Percentiles rank a stretch among this genome's conserved stretches.
These are phyloP conservation scores for Callipepla squamata DNA, from an alignment of 2,113 vertebrate species.

Conservation along the genomic window DNA sequence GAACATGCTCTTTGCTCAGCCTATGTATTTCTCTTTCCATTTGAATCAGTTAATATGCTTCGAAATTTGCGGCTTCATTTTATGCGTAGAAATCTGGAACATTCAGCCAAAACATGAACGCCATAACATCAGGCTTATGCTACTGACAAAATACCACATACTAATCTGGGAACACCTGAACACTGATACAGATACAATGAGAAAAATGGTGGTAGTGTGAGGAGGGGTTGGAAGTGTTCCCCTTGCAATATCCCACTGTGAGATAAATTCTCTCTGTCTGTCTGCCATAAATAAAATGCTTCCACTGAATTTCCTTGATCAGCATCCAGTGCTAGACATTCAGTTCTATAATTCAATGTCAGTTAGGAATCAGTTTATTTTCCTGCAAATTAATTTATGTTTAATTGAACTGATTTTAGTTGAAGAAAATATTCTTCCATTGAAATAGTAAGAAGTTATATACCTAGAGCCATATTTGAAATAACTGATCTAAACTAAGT, in stretches of 20 bases:
- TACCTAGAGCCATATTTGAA: background rate
- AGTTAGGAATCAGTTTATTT: background rate
- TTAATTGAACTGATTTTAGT: background rate
- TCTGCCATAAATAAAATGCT: background rate
- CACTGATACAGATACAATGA: background rate
- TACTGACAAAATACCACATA: background rate
- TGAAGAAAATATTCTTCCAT: background rate
- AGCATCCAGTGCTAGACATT: background rate
- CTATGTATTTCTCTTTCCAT: background rate
- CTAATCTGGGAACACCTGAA: background rate
- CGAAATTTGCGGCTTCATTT: background rate
- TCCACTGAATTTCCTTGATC: background rate
- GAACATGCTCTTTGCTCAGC: background rate
- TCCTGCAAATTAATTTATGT: background rate
- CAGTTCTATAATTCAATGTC: background rate
- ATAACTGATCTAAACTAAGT: constrained; percentile 6
- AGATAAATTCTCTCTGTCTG: background rate
- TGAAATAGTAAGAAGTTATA: background rate
- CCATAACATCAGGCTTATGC: background rate
- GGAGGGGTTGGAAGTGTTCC: background rate
- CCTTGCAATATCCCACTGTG: background rate
- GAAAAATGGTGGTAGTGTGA: background rate
- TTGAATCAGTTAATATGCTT: background rate
- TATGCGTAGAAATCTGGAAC: background rate
- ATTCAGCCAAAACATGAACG: background rate